Base-by-base conservation (phyloP, 2,797 vertebrate species). In the Pelochelys cantorii region DNA sequence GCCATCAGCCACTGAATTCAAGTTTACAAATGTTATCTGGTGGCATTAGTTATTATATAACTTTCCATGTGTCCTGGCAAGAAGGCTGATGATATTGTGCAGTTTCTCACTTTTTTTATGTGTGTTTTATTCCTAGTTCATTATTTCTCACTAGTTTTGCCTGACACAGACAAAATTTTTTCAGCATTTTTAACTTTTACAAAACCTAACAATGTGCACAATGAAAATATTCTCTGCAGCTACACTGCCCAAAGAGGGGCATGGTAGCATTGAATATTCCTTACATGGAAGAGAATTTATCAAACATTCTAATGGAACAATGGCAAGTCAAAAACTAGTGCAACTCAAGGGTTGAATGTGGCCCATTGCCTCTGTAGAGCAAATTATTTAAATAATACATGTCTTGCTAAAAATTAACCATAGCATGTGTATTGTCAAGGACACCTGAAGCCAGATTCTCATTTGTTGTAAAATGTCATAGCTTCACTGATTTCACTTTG, bases 281-380 rank as follows among this genome's bases (percentile, higher is more conserved):
- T 5, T 74, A 11, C 8, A 37, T 5, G 9, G 68, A 18, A 7
- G 11, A 23, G 34, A 74, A 37, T 42, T 74, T 37, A 42, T 74
- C 34, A 74, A 37, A 74, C 18, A 74, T 37, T 74, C 68, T 23
- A 10, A 12, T 85, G 5, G 3, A 42, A 4, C 68, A n/a, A 14
- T 1, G 2, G 18, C 62, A 55, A 59, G 20, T 71, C 6, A 75
- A 75, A 54, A 42, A 7, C 18, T 93, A 1, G 8, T 81, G 37
- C 60, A 83, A 74, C 62, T 90, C 86, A 55, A 79, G 42, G 52
- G 11, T 57, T 87, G 55, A 83, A 62, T 79, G 23, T 79, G 34
- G 3, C 15, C 83, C 29, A 22, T 25, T 55, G 7, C 92, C 87
- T 29, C 60, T 59, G 23, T 48, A 62, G 8, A 84, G 53, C 27